Conservation (phyloP, 2,797 vertebrate genomes). For the Neopelma chrysocephalum region DNA sequence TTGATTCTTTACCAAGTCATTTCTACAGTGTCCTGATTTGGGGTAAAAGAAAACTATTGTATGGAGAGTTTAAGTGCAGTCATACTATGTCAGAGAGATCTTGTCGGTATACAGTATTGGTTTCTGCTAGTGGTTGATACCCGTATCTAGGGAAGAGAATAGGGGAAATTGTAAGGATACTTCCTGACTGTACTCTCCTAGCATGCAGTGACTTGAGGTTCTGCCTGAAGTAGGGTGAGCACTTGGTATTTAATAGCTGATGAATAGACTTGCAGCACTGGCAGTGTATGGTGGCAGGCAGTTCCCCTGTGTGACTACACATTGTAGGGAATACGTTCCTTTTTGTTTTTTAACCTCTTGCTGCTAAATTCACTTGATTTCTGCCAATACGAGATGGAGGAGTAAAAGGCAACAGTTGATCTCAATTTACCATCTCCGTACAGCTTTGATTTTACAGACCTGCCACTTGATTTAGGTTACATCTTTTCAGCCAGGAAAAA, state of each 20-base stretch:
- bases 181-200: not conserved
- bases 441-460: not conserved
- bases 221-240: not conserved
- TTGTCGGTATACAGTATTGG: not conserved
- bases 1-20: not conserved
- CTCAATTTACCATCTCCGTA: not conserved
- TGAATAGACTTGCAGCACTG: not conserved
- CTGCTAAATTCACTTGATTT: not conserved
- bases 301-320: not conserved
- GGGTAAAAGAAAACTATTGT: not conserved
- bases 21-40: not conserved
- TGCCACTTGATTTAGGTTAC: not conserved
- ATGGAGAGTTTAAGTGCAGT: not conserved
- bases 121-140: not conserved
- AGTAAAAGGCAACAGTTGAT: not conserved
- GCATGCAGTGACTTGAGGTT: not conserved
- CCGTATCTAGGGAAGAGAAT: not conserved
- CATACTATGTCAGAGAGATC: not conserved
- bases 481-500: not conserved
- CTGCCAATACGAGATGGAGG: not conserved
- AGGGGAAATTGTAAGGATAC: not conserved
- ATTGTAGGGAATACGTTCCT: not conserved
- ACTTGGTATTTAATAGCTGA: not conserved
- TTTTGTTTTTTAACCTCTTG: not conserved
- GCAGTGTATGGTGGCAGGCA: not conserved